These are phyloP conservation scores for Lutjanus erythropterus DNA, from an alignment of 2,113 vertebrate genomes.

Conservation along the genomic window DNA sequence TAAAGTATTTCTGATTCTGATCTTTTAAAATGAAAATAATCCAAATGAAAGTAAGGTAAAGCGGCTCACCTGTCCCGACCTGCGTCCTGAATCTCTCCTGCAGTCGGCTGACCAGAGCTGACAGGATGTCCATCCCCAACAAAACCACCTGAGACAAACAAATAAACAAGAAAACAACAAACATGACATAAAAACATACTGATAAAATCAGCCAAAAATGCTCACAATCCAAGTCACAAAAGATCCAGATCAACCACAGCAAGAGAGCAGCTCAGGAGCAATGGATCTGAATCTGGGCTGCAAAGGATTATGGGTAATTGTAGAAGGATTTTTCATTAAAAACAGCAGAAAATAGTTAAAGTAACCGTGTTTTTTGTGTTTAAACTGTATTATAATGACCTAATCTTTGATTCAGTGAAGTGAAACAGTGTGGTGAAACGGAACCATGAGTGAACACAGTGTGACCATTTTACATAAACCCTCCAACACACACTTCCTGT, in stretches of 20 bases:
- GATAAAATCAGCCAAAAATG: background rate
- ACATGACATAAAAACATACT: rapidly evolving
- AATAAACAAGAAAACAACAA: constrained; percentile 14
- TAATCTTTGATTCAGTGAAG: rapidly evolving
- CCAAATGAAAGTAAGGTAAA: too few relatives aligned
- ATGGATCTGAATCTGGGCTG: constrained; percentile 22
- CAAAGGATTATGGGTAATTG: constrained; percentile 82
- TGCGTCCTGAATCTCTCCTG: constrained; percentile 95
- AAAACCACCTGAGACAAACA: constrained; percentile 89
- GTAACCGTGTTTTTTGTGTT: rapidly evolving
- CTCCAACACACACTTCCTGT: rapidly evolving
- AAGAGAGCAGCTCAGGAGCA: background rate
- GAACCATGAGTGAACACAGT: constrained; percentile 23
- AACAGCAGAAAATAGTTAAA: rapidly evolving
- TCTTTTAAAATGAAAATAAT: too few relatives aligned
- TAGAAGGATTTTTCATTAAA: rapidly evolving
- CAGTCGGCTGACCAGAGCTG: constrained; percentile 90
- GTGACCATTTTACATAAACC: rapidly evolving
- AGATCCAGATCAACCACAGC: background rate
- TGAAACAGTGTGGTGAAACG: rapidly evolving
- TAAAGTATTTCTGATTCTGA: too few relatives aligned
- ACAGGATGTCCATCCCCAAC: constrained; percentile 94
- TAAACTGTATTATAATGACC: rapidly evolving
- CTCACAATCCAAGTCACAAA: background rate
- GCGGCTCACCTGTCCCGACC: constrained; percentile 92